These are phyloP conservation scores for Chiloscyllium plagiosum DNA, from an alignment of 2,113 vertebrate genomes.

Conservation along the genomic window DNA sequence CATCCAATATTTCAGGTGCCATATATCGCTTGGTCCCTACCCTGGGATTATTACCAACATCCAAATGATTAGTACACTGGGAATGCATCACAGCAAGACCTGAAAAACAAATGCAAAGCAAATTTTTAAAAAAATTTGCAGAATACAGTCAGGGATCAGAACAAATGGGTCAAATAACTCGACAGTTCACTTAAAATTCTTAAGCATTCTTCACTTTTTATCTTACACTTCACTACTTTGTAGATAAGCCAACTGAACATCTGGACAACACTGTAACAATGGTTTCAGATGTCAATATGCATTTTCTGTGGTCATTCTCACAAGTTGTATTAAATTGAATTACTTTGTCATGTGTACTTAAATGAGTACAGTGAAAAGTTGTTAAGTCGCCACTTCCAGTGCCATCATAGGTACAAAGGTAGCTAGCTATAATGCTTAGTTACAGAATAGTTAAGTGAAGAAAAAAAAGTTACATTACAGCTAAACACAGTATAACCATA, in stretches of 20 bases:
- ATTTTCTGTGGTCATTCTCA: not conserved
- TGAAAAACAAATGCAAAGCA: conserved; percentile 46
- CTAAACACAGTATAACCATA: too few relatives aligned
- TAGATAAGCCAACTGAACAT: not conserved
- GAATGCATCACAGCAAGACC: conserved; percentile 98
- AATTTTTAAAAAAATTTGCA: not conserved
- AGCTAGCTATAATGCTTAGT: too few relatives aligned
- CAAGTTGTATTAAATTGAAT: too few relatives aligned
- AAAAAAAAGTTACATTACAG: too few relatives aligned
- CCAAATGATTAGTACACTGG: conserved; percentile 91
- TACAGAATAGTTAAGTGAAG: too few relatives aligned
- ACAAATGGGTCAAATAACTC: not conserved
- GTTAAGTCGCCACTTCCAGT: too few relatives aligned
- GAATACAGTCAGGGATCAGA: not conserved
- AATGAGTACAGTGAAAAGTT: too few relatives aligned
- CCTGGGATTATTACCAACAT: conserved; percentile 94
- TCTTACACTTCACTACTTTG: not conserved
- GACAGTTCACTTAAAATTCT: not conserved
- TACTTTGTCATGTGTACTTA: too few relatives aligned
- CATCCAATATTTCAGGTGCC: conserved; percentile 92
- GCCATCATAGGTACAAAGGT: too few relatives aligned
- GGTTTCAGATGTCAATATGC: not conserved
- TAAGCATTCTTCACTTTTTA: not conserved
- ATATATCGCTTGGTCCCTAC: conserved; percentile 98
- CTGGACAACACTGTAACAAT: not conserved